Percentiles rank a stretch among this genome's conserved stretches.
Evolutionary conservation across 1,140 invertebrate genomes (phyloP).

Genomic region (Bombus consobrinus): DNA sequence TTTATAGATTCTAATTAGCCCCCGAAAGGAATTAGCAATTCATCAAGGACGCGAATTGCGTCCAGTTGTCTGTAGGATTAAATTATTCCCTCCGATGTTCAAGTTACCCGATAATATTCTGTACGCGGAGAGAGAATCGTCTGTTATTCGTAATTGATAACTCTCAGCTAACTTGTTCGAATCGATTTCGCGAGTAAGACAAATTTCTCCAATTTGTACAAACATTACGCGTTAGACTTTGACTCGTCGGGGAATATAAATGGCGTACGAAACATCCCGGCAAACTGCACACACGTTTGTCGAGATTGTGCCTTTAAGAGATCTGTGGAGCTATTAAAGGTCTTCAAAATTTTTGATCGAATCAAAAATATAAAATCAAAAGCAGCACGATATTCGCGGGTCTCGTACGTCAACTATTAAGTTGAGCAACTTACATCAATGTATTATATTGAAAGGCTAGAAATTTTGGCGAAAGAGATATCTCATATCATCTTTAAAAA

Average conservation of each 20-base stretch:
- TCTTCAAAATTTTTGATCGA: conserved; percentile 11
- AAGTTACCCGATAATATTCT: neutral
- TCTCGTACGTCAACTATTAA: conserved; percentile 58
- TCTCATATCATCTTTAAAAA: neutral
- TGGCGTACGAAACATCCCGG: conserved; percentile 63
- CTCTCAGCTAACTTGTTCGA: neutral
- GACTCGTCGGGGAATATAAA: conserved; percentile 17
- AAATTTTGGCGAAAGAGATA: neutral
- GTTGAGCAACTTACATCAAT: neutral
- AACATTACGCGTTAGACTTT: neutral
- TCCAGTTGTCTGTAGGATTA: conserved; percentile 26
- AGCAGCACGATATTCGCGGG: conserved; percentile 49
- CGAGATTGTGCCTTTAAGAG: conserved; percentile 66
- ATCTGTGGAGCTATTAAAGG: conserved; percentile 35
- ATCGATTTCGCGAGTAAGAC: neutral
- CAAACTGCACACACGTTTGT: conserved; percentile 45
- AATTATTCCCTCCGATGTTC: conserved; percentile 22
- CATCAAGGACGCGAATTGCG: neutral
- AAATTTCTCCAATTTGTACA: neutral
- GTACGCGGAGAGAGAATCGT: neutral
- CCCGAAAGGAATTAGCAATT: conserved; percentile 29
- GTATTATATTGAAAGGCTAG: neutral
- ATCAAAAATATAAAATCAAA: conserved; percentile 53
- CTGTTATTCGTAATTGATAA: neutral
- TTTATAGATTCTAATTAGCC: neutral